A percentile compares a stretch with the other conserved stretches of the same genome.
Conservation (phyloP, 35 echinoderm and acorn worm species). For the Anneissia japonica region DNA sequence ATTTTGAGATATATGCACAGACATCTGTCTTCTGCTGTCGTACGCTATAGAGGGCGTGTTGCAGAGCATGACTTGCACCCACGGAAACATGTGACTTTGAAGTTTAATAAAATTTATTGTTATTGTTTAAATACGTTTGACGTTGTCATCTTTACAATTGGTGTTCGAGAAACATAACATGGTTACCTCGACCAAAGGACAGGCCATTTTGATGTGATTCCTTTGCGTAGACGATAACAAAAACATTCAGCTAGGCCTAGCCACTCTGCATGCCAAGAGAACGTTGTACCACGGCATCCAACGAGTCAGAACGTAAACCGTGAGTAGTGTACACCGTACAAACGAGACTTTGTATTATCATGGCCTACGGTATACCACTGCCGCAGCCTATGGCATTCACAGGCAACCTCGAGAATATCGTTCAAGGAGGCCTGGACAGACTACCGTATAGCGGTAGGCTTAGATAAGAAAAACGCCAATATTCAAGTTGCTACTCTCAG, state of each 20-base stretch:
- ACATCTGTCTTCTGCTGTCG: no score
- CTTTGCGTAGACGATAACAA: not conserved
- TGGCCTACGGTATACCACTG: conserved; percentile 23
- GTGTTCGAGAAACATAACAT: conserved; percentile 2
- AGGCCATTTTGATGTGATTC: not conserved
- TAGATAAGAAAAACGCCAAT: conserved; percentile 18
- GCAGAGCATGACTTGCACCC: no score
- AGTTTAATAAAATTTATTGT: no score
- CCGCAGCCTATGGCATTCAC: conserved; percentile 17
- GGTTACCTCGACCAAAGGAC: not conserved
- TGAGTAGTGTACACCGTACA: not conserved
- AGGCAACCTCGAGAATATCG: conserved; percentile 9
- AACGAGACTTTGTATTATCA: not conserved
- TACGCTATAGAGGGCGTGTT: no score
- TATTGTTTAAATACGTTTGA: no score
- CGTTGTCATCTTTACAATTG: no score
- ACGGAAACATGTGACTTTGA: no score
- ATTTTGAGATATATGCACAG: no score
- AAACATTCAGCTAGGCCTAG: not conserved
- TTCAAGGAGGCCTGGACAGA: conserved; percentile 35
- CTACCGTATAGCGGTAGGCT: conserved; percentile 18
- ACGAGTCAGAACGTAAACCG: not conserved
- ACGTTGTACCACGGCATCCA: not conserved
- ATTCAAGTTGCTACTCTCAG: conserved; percentile 28
- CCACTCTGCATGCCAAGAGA: not conserved